These are phyloP conservation scores for Agrochola lota DNA, from an alignment of 2,888 invertebrate genomes.

Conservation along the genomic window DNA sequence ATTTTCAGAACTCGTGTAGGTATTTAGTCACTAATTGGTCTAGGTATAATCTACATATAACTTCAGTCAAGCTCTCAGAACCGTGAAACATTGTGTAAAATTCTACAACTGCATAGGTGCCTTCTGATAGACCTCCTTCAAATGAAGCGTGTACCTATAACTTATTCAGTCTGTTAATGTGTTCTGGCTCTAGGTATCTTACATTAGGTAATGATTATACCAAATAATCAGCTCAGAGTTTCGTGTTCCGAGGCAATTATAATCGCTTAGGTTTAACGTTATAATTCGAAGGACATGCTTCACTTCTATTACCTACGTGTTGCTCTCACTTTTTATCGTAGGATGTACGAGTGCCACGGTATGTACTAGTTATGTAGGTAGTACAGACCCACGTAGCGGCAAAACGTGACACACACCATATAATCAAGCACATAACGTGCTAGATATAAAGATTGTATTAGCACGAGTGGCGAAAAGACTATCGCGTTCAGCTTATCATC, in stretches of 20 bases:
- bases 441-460: conserved; percentile 46
- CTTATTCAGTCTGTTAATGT: neutral
- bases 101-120: neutral
- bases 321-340: conserved; percentile 48
- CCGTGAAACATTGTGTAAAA: neutral
- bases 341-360: conserved; percentile 24
- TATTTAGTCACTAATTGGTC: neutral
- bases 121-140: neutral
- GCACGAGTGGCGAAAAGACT: conserved; percentile 33
- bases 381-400: conserved; percentile 43
- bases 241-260: neutral
- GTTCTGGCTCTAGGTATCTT: neutral
- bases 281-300: conserved; percentile 35
- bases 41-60: neutral
- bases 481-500: conserved; percentile 30
- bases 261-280: conserved; percentile 13
- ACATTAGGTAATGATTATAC: neutral
- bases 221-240: conserved; percentile 22
- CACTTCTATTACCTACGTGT: conserved; percentile 37
- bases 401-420: conserved; percentile 51
- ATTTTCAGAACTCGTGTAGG: neutral
- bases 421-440: conserved; percentile 30
- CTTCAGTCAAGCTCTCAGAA: too few relatives aligned
- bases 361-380: conserved; percentile 25
- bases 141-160: neutral